Conservation (phyloP, 2,113 vertebrate species). For the Daubentonia madagascariensis region DNA sequence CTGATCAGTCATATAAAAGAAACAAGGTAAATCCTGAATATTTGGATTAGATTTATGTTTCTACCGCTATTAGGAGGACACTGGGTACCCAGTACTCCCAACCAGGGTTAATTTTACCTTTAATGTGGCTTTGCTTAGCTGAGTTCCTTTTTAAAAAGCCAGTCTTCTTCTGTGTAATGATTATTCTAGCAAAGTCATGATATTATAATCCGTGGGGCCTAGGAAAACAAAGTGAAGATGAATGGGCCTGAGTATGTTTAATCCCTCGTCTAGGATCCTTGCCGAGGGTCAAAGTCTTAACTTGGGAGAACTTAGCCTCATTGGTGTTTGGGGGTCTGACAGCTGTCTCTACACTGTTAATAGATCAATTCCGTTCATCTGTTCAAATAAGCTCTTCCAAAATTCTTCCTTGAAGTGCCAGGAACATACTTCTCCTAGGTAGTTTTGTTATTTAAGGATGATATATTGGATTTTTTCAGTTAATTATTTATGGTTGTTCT, state of each 20-base stretch:
- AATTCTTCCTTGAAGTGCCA: slow-evolving; percentile 21
- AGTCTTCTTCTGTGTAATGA: neutral
- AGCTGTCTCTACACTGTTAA: slow-evolving; percentile 53
- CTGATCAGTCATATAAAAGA: neutral
- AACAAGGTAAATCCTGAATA: neutral
- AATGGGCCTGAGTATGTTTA: slow-evolving; percentile 20
- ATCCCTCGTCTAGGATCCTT: neutral
- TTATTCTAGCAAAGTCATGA: slow-evolving; percentile 28
- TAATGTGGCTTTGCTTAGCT: neutral
- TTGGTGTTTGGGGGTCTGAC: slow-evolving; percentile 22
- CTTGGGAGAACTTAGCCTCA: slow-evolving; percentile 42
- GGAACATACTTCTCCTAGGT: neutral
- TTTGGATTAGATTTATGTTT: slow-evolving; percentile 32
- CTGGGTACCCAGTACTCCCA: neutral
- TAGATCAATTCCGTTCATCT: slow-evolving; percentile 44
- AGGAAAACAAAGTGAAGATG: slow-evolving; percentile 19
- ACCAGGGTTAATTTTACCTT: neutral
- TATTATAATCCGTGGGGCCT: slow-evolving; percentile 2
- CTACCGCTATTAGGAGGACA: neutral
- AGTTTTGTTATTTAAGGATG: slow-evolving; percentile 23
- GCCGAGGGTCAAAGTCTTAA: slow-evolving; percentile 7
- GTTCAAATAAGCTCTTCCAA: slow-evolving; percentile 45
- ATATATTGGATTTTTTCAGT: neutral
- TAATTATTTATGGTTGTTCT: slow-evolving; percentile 30
- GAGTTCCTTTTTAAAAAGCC: neutral